Percentiles rank a stretch among this genome's conserved stretches.
phyloP scores from a whole-genome alignment of 2,113 vertebrate species.

The Cynocephalus volans region DNA sequence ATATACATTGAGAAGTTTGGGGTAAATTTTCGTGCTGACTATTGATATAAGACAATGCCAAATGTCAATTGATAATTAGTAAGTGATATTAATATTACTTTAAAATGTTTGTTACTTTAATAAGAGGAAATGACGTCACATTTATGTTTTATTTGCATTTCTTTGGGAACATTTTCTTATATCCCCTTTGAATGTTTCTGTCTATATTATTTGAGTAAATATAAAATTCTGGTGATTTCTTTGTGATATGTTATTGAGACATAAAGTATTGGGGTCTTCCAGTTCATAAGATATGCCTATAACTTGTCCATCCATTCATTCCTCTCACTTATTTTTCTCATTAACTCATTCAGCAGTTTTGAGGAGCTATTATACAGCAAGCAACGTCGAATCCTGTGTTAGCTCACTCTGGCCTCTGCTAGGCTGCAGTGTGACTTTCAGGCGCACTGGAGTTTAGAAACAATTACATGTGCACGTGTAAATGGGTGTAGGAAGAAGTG shows the following conservation, averaged over 20 bases:
- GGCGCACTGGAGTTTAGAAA: neutral
- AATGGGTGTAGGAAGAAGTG: accelerated
- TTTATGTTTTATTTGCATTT: neutral
- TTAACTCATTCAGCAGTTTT: neutral
- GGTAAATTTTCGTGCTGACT: neutral
- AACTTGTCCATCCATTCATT: accelerated
- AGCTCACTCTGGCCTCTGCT: accelerated
- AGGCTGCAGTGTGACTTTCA: neutral
- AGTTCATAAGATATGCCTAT: accelerated
- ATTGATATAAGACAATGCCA: neutral
- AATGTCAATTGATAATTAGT: neutral
- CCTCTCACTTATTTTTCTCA: neutral
- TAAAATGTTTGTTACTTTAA: neutral
- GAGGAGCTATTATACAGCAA: neutral
- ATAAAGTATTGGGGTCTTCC: neutral
- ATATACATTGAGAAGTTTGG: neutral
- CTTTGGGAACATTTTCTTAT: neutral
- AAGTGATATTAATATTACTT: neutral
- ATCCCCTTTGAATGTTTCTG: neutral
- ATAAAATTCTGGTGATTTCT: no score
- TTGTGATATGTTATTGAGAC: neutral
- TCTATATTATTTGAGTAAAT: neutral
- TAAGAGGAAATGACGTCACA: neutral
- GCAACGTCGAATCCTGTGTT: accelerated
- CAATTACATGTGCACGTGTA: accelerated